A percentile compares a stretch with the other conserved stretches of the same genome.
phyloP scores from a whole-genome alignment of 2,797 vertebrate species.

The Gephyroberyx darwinii region DNA sequence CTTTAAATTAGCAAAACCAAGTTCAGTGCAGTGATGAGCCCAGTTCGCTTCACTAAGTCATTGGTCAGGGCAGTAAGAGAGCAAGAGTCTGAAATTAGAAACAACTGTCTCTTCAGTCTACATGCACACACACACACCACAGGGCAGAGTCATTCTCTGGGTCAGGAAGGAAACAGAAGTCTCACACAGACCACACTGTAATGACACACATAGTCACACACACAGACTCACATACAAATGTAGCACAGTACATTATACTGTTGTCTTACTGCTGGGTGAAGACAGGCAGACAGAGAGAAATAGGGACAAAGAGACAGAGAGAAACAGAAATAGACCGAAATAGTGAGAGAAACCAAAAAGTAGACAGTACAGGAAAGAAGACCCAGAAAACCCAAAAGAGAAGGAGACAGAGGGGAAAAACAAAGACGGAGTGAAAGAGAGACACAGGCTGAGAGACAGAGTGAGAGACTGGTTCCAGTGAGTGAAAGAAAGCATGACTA shows the following conservation, averaged over 20 bases:
- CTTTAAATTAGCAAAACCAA: too few relatives aligned
- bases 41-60: conserved; percentile 1
- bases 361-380: neutral
- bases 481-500: conserved; percentile 54
- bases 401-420: neutral
- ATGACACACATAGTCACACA: conserved; percentile 34
- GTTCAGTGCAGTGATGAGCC: conserved; percentile 4
- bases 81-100: neutral
- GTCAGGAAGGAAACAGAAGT: conserved; percentile 35
- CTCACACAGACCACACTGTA: conserved; percentile 50
- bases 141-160: conserved; percentile 30
- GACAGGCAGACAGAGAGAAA: conserved; percentile 8
- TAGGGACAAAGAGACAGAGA: neutral
- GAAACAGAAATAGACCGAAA: conserved; percentile 9
- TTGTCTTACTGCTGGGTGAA: neutral
- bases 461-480: conserved; percentile 25
- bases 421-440: neutral
- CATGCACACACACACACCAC: conserved; percentile 15
- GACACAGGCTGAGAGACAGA: neutral
- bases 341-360: neutral
- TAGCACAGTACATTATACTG: neutral
- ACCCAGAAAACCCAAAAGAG: neutral
- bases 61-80: neutral
- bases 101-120: conserved; percentile 22
- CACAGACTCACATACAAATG: neutral